Evolutionary conservation across 2,888 invertebrate species (phyloP).

Genomic region (Dryocosmus kuriphilus): DNA sequence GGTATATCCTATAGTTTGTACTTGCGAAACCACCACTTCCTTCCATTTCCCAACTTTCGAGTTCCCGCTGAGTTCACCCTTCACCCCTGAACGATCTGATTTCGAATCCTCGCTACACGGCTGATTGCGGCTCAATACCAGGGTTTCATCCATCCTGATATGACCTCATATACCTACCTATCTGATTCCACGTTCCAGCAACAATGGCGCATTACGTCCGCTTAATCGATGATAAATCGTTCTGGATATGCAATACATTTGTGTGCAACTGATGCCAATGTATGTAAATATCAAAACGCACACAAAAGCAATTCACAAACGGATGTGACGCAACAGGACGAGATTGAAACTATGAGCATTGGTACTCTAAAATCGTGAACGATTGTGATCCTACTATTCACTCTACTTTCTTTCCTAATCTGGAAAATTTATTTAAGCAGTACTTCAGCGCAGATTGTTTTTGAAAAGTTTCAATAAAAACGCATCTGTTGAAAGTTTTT

Average conservation of each 20-base stretch:
- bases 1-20: constrained; percentile 60
- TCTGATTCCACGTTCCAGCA: constrained; percentile 61
- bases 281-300: not conserved
- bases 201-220: constrained; percentile 71
- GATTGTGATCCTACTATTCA: not conserved
- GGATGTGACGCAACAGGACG: not conserved
- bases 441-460: not conserved
- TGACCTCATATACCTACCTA: constrained; percentile 65
- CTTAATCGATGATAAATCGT: constrained; percentile 73
- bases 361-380: not conserved
- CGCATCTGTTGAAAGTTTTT: no score
- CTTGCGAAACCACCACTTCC: constrained; percentile 40
- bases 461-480: not conserved
- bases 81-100: constrained; percentile 47
- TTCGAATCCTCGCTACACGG: constrained; percentile 57
- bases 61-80: constrained; percentile 17
- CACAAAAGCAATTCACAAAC: not conserved
- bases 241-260: constrained; percentile 57
- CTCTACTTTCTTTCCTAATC: not conserved
- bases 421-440: no score
- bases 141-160: constrained; percentile 66
- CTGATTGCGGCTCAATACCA: constrained; percentile 71
- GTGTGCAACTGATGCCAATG: constrained; percentile 22
- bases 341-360: not conserved
- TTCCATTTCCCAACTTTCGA: constrained; percentile 26